Evolutionary conservation across 1,140 invertebrate genomes (phyloP), one percentile per base, ranked within the genome.

Genomic region (Pseudomyrmex dendroicus): DNA sequence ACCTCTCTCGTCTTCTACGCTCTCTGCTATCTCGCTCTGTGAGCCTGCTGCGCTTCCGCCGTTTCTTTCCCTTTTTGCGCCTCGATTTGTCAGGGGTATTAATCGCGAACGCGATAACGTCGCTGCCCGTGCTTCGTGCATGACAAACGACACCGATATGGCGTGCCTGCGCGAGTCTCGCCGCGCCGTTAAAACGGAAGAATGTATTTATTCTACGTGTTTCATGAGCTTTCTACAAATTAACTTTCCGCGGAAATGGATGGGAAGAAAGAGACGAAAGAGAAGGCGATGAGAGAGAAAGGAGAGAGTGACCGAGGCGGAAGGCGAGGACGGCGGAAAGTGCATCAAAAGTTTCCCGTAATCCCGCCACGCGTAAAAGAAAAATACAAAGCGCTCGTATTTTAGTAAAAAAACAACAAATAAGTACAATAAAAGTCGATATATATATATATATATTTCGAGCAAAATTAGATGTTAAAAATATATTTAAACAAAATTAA

Each of bases 171-270:
- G 83, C 74, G 86, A 70, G 56, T 10, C 35, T 78, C 63, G 64
- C 73, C 76, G 57, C 74, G 68, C 68, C 74, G 89, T 91, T 89
- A 87, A 54, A 89, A 82, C 90, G 89, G 89, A 91, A 89, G 84
- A 90, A 89, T 88, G 84, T 92, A 92, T 91, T 92, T 92, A 91
- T 85, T 89, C 84, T 86, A 89, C 86, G 87, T 90, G 89, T 91
- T 89, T 87, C 88, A 70, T 78, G 67, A 61, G 83, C 76, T 89
- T 92, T 91, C 87, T 90, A 87, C 88, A 93, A 92, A 92, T 93
- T 92, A 91, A 90, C 89, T 91, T 92, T 90, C 80, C 85, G 70
- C 82, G 86, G 82, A 70, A 84, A 84, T 63, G 63, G 74, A 87
- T 84, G 66, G 68, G 56, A 13, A 17, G 73, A 63, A 61, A 17